Evolutionary conservation across 2,888 invertebrate genomes (phyloP).

Genomic region (Synergus itoensis): DNA sequence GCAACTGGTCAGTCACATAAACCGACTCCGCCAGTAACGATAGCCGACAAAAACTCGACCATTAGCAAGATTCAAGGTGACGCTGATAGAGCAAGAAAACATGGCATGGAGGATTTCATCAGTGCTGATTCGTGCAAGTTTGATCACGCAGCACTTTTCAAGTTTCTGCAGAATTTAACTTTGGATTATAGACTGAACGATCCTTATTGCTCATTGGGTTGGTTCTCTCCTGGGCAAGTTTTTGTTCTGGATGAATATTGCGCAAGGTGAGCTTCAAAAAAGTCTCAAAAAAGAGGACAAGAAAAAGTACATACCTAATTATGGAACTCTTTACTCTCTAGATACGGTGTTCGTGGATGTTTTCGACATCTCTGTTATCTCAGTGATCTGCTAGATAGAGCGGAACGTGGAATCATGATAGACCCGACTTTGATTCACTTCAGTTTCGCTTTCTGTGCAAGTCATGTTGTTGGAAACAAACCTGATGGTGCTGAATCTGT

Average conservation of each 20-base stretch:
- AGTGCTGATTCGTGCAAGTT: conserved; percentile 99
- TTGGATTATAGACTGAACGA: conserved; percentile 97
- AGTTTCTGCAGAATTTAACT: conserved; percentile 93
- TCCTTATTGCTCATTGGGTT: conserved; percentile 99
- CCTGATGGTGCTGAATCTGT: conserved; percentile 99
- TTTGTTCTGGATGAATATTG: conserved; percentile 99
- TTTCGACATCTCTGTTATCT: conserved; percentile 98
- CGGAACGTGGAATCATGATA: conserved; percentile 96
- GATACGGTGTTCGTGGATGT: conserved; percentile 98
- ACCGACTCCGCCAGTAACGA: conserved; percentile 95
- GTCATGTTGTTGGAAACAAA: conserved; percentile 99
- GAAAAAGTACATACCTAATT: conserved; percentile 4
- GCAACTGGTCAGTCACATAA: conserved; percentile 99
- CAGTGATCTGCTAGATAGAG: conserved; percentile 95
- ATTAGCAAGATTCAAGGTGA: conserved; percentile 95
- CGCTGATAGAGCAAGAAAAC: conserved; percentile 97
- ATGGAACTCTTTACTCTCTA: conserved; percentile 50
- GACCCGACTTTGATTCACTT: conserved; percentile 99
- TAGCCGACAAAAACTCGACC: conserved; percentile 90
- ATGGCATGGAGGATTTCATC: conserved; percentile 99
- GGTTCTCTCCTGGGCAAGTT: conserved; percentile 99
- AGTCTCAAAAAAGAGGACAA: neutral
- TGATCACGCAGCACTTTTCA: conserved; percentile 96
- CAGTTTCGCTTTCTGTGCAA: conserved; percentile 99
- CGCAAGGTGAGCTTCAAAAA: conserved; percentile 81